Evolutionary conservation across 2,113 vertebrate genomes (phyloP).

Genomic region (Peromyscus maniculatus): DNA sequence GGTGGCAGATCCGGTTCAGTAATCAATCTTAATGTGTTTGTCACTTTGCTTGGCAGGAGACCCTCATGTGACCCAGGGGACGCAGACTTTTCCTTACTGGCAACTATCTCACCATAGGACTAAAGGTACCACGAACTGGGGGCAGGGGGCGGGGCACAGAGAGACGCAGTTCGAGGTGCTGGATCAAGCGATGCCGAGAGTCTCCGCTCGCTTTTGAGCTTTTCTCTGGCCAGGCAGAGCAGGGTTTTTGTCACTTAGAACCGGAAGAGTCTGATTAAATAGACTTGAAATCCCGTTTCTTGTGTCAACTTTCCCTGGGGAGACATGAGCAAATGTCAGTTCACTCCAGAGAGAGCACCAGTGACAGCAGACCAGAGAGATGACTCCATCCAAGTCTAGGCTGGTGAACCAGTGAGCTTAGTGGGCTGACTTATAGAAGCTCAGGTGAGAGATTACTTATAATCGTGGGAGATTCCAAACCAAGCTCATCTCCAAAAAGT

Average conservation of each 20-base stretch:
- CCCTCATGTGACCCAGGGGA: not conserved
- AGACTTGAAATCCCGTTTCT: not conserved
- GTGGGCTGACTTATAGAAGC: not conserved
- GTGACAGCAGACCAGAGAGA: not conserved
- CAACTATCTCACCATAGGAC: not conserved
- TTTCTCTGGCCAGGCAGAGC: not conserved
- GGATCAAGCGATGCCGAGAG: conserved; percentile 11
- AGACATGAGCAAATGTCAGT: not conserved
- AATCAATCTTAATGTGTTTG: not conserved
- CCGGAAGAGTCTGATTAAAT: not conserved
- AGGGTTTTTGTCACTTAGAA: conserved; percentile 14
- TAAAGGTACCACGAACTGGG: not conserved
- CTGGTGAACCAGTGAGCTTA: not conserved
- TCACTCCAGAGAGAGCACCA: no score
- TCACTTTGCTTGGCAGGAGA: not conserved
- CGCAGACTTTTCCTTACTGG: not conserved
- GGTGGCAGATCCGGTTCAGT: not conserved
- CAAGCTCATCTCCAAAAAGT: not conserved
- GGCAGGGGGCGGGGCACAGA: not conserved
- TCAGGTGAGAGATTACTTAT: not conserved
- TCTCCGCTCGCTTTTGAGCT: not conserved
- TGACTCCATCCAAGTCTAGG: not conserved
- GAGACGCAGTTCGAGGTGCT: not conserved
- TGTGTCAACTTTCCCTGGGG: not conserved
- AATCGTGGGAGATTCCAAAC: not conserved